A percentile compares a stretch with the other conserved stretches of the same genome.
Evolutionary conservation across 2,888 invertebrate species (phyloP).

Genomic region (Cephus spinipes): DNA sequence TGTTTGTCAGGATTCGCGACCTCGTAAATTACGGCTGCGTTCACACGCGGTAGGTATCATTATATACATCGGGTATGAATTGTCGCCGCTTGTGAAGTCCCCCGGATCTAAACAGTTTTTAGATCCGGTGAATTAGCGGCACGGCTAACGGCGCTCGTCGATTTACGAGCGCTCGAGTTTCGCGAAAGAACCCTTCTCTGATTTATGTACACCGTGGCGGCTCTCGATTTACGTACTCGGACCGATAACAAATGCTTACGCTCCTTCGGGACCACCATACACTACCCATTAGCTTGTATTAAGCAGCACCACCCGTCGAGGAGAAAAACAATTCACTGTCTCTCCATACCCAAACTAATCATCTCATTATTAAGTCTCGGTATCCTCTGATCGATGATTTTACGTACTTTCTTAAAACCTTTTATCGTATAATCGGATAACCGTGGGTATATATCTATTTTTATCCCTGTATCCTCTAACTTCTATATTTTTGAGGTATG

Average conservation of each 20-base stretch:
- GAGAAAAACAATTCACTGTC: background rate
- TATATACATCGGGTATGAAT: background rate
- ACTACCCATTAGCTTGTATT: background rate
- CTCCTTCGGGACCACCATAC: background rate
- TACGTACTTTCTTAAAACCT: background rate
- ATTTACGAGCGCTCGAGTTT: background rate
- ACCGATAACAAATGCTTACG: background rate
- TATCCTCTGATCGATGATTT: background rate
- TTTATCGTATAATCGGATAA: background rate
- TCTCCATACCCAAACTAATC: background rate
- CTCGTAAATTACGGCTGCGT: background rate
- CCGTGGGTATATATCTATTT: background rate
- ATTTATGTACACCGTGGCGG: background rate
- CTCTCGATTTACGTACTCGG: background rate
- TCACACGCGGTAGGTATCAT: background rate
- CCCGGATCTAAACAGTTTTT: background rate
- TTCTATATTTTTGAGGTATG: background rate
- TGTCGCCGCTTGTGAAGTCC: background rate
- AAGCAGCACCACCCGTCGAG: background rate
- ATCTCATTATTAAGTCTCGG: background rate
- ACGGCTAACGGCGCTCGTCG: background rate
- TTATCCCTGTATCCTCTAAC: background rate
- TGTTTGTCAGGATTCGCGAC: background rate
- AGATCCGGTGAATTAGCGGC: background rate
- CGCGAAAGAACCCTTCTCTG: background rate